Conservation (phyloP, 1,140 invertebrate genomes). For the Bactericera cockerelli region DNA sequence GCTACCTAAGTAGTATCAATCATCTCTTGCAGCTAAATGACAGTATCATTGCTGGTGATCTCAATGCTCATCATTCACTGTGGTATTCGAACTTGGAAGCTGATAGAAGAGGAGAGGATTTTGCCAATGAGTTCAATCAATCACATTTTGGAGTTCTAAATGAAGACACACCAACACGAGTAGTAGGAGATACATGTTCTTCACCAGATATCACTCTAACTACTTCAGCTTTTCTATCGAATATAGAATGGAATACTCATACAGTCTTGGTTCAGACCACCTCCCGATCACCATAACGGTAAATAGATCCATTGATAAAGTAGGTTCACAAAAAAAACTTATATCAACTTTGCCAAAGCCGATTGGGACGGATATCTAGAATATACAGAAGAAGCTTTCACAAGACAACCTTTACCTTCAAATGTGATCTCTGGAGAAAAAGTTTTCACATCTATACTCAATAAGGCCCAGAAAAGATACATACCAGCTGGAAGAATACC, state of each 20-base stretch:
- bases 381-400: conserved; percentile 5
- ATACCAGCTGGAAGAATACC: conserved; percentile 7
- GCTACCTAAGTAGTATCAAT: not conserved
- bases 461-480: not conserved
- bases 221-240: not conserved
- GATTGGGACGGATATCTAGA: not conserved
- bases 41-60: conserved; percentile 4
- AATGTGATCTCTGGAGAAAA: not conserved
- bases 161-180: conserved; percentile 3
- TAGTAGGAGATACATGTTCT: not conserved
- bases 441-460: not conserved
- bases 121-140: not conserved
- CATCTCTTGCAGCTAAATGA: conserved; percentile 1
- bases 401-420: not conserved
- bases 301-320: not conserved
- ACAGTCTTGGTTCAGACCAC: conserved; percentile 1
- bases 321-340: conserved; percentile 7
- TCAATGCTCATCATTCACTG: conserved; percentile 9
- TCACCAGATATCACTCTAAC: conserved; percentile 9
- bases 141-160: not conserved
- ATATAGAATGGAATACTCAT: not conserved
- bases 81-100: conserved; percentile 1
- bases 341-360: conserved; percentile 12
- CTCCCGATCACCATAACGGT: conserved; percentile 11
- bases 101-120: not conserved